Evolutionary conservation across 2,888 invertebrate species (phyloP), one percentile per base, ranked within the genome.

Genomic region (Epirrhoe tristata): DNA sequence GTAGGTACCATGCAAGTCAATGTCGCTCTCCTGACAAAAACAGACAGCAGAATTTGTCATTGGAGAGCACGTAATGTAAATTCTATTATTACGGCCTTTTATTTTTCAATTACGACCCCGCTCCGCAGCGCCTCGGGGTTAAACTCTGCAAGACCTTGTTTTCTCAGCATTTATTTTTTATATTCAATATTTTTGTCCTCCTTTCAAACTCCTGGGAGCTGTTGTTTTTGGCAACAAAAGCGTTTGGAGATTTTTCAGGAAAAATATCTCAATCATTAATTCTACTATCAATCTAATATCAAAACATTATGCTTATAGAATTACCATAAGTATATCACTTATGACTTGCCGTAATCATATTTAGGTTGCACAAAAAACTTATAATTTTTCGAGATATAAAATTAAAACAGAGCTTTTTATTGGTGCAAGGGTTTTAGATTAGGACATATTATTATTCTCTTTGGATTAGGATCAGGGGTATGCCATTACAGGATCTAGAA

Each of bases 61-160:
- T 92, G 88, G 89, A 86, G 86, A 89, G 88, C 90, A 89, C 87
- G 91, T 90, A 90, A 90, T 89, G 91, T 91, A 91, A 92, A 93
- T 93, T 93, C 92, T 92, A 93, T 93, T 93, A 93, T 93, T 89
- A 90, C 89, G 88, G 90, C 85, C 91, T 93, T 93, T 93, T 93
- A 93, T 93, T 93, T 93, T 93, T 91, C 93, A 93, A 93, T 93
- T 93, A 93, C 93, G 86, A 83, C 75, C 83, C 88, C 82, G 78
- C 83, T 76, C 81, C 83, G 84, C 77, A 80, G 82, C 83, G 91
- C 90, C 91, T 86, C 85, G 85, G 91, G 92, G 90, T 84, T 87
- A 84, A n/a, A 86, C 85, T 88, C 86, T 79, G 81, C 80, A 74
- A 85, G 82, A 80, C 84, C 74, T 77, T 69, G 77, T 78, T 82